Evolutionary conservation across 2,113 vertebrate genomes (phyloP), one percentile per base, ranked within the genome.

Genomic region (Nesoenas mayeri): DNA sequence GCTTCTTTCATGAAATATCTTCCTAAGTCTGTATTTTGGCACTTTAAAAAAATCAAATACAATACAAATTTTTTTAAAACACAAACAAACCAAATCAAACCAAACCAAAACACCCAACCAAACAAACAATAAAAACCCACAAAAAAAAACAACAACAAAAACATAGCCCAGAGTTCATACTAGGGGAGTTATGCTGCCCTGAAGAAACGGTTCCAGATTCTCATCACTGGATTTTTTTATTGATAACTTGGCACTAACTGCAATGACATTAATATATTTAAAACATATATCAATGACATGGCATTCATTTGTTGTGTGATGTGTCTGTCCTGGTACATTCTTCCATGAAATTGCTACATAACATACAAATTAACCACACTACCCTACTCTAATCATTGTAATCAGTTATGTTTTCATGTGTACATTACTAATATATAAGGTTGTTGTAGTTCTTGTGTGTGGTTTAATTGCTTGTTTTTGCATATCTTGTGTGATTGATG

Each of bases 391-490:
- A 99, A 99, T 99, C 99, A 99, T 98, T 98, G 98, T 99, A 99
- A 99, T 99, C 99, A 99, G 99, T 97, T 98, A 98, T 99, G 99
- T 99, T 99, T 99, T 99, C 99, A 99, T 99, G 98, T 99, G 98
- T 98, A 98, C 98, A 98, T 98, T 98, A 97, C 98, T 98, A 98
- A 98, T 98, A 98, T 98, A 98, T 98, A 98, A 98, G 98, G 98
- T 98, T 98, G 98, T 98, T 98, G 98, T 99, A 99, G 98, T 99
- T 99, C 98, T 99, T 99, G 98, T 99, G 98, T 99, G 98, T 95
- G 98, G 98, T 99, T 99, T 99, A 99, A 99, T 99, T 99, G 98
- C 99, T 99, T 99, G 98, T 99, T 99, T 99, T 99, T 99, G 99
- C 99, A 98, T 99, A 99, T 99, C 98, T 99, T 98, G 98, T 95